Base-by-base conservation (phyloP, 2,113 vertebrate species). In the Tetrao urogallus region DNA sequence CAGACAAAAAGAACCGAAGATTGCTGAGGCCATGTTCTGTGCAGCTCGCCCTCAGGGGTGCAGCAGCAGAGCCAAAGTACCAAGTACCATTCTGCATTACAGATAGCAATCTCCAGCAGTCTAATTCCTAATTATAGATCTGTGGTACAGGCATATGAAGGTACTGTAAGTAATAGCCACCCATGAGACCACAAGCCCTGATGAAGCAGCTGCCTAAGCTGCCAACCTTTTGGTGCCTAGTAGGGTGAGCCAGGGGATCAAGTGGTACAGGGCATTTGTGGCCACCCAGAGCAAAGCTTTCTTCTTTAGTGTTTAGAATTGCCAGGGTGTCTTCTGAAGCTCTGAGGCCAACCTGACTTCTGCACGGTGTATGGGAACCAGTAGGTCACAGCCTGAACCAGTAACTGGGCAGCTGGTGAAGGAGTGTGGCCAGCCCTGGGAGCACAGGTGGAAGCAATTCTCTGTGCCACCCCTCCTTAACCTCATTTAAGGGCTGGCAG, bases 171-270 rank as follows among this genome's bases (percentile, higher is more conserved):
- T 30, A 50, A 20, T 34, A 63, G 32, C n/a, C 24, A 2, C 10
- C 47, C 71, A 63, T 1, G 2, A 65, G 63, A 32, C 34, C 47
- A 38, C 12, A 28, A 76, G 54, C 5, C 19, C 14, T 81, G 0
- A 0, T 57, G 43, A 60, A 52, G n/a, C 36, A 52, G 25, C 36
- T 0, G 1, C 13, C 16, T 0, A 2, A 83, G n/a, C 48, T 74
- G n/a, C 1, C 1, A 83, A 50, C 30, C 7, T 11, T 92, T 80
- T 58, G 1, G 2, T 83, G 60, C n/a, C 15, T n/a, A 5, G 4
- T 6, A 16, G 45, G 12, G 42, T 6, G 45, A 57, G 20, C 18
- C 10, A 58, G 32, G 10, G 30, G 1, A 5, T 2, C 0, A 2
- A 71, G 15, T 21, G 61, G 17, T 66, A 42, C 0, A 0, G 21